phyloP scores from a whole-genome alignment of 35 echinoderm and acorn worm genomes.

The Lytechinus variegatus region DNA sequence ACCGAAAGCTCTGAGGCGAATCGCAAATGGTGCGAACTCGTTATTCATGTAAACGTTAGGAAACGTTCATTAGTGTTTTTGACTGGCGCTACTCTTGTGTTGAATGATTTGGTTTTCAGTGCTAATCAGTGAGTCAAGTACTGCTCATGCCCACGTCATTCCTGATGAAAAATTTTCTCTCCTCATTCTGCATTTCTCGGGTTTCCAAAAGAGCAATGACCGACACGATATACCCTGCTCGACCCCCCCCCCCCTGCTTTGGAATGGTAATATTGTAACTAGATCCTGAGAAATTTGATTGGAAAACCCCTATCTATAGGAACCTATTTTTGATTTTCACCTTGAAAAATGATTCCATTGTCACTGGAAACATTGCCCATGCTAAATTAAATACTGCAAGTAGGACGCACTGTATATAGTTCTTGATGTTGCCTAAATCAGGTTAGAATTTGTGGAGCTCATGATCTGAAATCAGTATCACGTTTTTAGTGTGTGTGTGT shows the following conservation, averaged over 20 bases:
- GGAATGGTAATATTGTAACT: background rate
- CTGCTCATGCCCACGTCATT: constrained; percentile 34
- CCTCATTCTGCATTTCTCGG: background rate
- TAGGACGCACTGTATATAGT: no score
- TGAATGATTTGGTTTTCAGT: constrained; percentile 32
- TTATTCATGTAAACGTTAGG: constrained; percentile 13
- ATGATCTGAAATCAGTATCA: no score
- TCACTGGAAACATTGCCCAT: no score
- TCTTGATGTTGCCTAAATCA: no score
- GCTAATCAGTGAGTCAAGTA: constrained; percentile 42
- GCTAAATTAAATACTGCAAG: no score
- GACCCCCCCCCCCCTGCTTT: background rate
- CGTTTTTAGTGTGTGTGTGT: no score
- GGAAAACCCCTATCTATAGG: background rate
- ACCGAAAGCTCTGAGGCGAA: background rate
- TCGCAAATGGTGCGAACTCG: background rate
- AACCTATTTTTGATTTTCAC: no score
- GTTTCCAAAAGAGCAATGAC: constrained; percentile 10
- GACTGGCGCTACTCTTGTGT: constrained; percentile 22
- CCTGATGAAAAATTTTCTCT: constrained; percentile 16
- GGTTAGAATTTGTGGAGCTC: no score
- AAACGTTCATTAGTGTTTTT: background rate
- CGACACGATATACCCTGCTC: background rate
- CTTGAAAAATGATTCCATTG: no score
- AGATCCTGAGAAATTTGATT: background rate